These are phyloP conservation scores for Unio pictorum DNA, from an alignment of 2,888 invertebrate species.

Conservation along the genomic window DNA sequence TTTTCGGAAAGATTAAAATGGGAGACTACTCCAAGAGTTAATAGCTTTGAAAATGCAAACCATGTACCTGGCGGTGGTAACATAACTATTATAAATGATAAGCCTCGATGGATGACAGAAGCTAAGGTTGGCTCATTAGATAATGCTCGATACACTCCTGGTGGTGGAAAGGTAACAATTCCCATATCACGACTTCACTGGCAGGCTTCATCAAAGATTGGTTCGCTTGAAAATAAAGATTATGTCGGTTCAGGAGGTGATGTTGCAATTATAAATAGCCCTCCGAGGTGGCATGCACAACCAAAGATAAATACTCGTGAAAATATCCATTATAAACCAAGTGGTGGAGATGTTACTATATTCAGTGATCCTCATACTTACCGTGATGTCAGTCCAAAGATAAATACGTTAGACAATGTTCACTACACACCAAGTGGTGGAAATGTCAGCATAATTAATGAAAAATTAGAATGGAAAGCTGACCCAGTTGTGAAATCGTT, in stretches of 20 bases:
- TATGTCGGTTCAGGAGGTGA: constrained; percentile 80
- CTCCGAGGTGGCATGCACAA: constrained; percentile 26
- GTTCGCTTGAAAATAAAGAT: constrained; percentile 67
- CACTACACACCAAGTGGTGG: constrained; percentile 81
- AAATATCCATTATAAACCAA: constrained; percentile 45
- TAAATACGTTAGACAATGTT: constrained; percentile 88
- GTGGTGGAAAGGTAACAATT: constrained; percentile 44
- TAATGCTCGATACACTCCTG: constrained; percentile 42
- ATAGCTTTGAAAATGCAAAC: constrained; percentile 46
- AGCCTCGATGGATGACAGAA: constrained; percentile 16
- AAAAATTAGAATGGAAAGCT: constrained; percentile 29
- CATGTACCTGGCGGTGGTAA: constrained; percentile 14
- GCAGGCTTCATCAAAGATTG: constrained; percentile 44
- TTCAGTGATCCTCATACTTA: constrained; percentile 25
- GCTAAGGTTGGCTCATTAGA: constrained; percentile 52
- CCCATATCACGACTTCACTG: constrained; percentile 26
- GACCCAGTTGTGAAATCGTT: constrained; percentile 49
- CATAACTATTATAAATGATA: constrained; percentile 1
- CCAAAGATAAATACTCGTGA: constrained; percentile 55
- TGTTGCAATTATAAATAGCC: constrained; percentile 39
- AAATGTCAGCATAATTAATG: constrained; percentile 37
- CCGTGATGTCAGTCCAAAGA: constrained; percentile 44
- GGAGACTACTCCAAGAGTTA: constrained; percentile 40
- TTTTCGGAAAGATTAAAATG: constrained; percentile 23
- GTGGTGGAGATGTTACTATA: constrained; percentile 51